Evolutionary conservation across 2,888 invertebrate genomes (phyloP).

Genomic region (Polymixis lichenea): DNA sequence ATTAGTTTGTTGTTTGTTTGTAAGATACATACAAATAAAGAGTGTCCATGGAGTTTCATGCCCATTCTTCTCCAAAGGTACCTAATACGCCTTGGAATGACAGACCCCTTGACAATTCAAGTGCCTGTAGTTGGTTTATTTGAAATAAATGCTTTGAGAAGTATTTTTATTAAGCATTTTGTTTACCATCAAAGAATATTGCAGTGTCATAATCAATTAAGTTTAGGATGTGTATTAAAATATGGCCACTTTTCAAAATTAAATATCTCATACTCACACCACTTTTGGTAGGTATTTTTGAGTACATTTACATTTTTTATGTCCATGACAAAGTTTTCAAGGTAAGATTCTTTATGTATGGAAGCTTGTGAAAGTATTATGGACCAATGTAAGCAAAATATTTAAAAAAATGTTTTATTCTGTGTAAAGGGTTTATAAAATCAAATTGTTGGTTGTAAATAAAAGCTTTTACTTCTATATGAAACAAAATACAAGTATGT

Average conservation of each 20-base stretch:
- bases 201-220: conserved; percentile 39
- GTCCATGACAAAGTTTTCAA: conserved; percentile 68
- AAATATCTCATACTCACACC: conserved; percentile 19
- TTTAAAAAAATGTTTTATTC: too few species aligned
- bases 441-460: conserved; percentile 88
- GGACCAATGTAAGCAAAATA: conserved; percentile 76
- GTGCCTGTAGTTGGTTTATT: too few species aligned
- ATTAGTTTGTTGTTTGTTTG: too few species aligned
- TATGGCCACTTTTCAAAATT: conserved; percentile 17
- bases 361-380: too few species aligned
- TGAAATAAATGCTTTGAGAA: too few species aligned
- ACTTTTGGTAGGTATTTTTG: conserved; percentile 19
- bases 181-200: background rate
- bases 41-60: too few species aligned
- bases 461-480: conserved; percentile 54
- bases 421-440: conserved; percentile 87
- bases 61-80: too few species aligned
- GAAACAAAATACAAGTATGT: conserved; percentile 31
- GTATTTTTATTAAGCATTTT: background rate
- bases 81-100: too few species aligned
- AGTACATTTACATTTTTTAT: conserved; percentile 29
- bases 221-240: conserved; percentile 25
- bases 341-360: too few species aligned
- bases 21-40: too few species aligned
- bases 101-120: too few species aligned